Percentiles rank a stretch among this genome's conserved stretches.
These are phyloP conservation scores for Mastacembelus armatus DNA, from an alignment of 2,797 vertebrate species.

Conservation along the genomic window DNA sequence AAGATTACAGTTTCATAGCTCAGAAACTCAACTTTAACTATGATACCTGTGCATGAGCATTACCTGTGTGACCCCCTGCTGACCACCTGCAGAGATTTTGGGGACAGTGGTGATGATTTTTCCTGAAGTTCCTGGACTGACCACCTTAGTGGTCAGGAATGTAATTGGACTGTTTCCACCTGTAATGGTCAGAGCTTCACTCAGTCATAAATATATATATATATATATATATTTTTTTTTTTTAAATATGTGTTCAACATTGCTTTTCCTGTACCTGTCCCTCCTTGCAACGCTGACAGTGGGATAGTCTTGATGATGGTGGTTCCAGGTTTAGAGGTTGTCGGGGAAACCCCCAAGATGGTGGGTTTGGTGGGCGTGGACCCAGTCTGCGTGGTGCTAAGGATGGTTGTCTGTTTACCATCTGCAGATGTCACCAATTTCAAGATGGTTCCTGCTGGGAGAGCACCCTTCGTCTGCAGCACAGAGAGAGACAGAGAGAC, in stretches of 20 bases:
- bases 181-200: no score
- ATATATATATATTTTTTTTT: no score
- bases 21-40: no score
- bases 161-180: constrained; percentile 95
- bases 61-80: constrained; percentile 94
- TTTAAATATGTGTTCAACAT: no score
- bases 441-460: constrained; percentile 93
- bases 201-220: no score
- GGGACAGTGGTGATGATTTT: constrained; percentile 95
- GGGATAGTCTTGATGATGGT: constrained; percentile 96
- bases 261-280: no score
- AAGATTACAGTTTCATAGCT: no score
- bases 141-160: constrained; percentile 93
- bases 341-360: constrained; percentile 92
- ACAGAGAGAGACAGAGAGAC: constrained; percentile 35
- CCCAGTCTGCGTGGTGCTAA: constrained; percentile 92
- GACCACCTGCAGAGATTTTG: constrained; percentile 90
- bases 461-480: constrained; percentile 90
- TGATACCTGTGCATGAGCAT: no score
- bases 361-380: constrained; percentile 93
- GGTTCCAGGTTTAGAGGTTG: constrained; percentile 90
- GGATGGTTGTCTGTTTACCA: constrained; percentile 95
- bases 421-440: constrained; percentile 95
- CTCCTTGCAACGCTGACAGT: no score
- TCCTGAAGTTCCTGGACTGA: constrained; percentile 93